Evolutionary conservation across 2,888 invertebrate species (phyloP), one percentile per base, ranked within the genome.

Genomic region (Ochlodes sylvanus): DNA sequence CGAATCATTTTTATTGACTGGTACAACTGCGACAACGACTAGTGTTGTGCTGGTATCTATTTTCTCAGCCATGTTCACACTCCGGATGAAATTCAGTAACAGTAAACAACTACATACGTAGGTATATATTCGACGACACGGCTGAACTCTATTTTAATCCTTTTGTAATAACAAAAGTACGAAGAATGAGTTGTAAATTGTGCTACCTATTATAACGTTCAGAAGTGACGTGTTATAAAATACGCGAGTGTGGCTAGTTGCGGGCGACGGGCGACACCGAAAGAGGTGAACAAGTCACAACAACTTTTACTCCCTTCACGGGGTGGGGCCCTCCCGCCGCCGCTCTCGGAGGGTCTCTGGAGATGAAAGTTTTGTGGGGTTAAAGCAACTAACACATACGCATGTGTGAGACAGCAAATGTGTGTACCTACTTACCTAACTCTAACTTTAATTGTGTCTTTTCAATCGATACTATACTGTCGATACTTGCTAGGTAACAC

Each of bases 231-330:
- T 76, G 77, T 77, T 81, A 83, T 84, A 87, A 85, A 81, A 77
- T 79, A 81, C 79, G 81, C 77, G 79, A 85, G 81, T 80, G 81
- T 81, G 83, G 80, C 81, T 81, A 82, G 81, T 82, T 82, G 85
- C 88, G 92, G 91, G 92, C 87, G 91, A 92, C 88, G 92, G 91
- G 92, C 87, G 91, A 92, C 92, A 89, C 83, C 87, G 93, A 93
- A 93, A 93, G 93, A 93, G 93, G 93, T 93, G 92, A 93, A 88
- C 89, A 89, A 92, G 92, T 92, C 90, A 88, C 89, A 90, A 90
- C 88, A 90, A 91, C 85, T 92, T 90, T 92, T 89, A 91, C 92
- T 92, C 92, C 92, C 92, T 89, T 87, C 83, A 81, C 74, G 79
- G 90, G 92, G 89, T 84, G 89, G 85, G 79, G 75, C 78, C 75